Conservation (phyloP, 2,888 invertebrate genomes). For the Epinotia demarniana region DNA sequence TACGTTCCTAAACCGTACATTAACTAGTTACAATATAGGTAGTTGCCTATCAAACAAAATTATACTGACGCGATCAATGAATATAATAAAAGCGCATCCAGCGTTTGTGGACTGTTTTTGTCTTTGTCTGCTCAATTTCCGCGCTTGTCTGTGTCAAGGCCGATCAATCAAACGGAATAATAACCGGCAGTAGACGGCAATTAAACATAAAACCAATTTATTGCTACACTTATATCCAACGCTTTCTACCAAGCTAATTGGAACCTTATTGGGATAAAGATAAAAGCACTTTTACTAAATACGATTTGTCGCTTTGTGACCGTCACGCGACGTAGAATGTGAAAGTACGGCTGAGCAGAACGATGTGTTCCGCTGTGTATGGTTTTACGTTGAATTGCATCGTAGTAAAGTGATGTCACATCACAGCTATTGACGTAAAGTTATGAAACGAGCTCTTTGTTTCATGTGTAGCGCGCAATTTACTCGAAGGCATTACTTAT, state of each 20-base stretch:
- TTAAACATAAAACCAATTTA: constrained; percentile 20
- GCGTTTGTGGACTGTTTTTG: constrained; percentile 16
- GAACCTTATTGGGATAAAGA: constrained; percentile 4
- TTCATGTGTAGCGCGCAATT: constrained; percentile 38
- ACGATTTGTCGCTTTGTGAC: constrained; percentile 49
- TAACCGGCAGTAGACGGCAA: constrained; percentile 35
- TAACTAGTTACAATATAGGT: too few relatives aligned
- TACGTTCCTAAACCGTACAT: too few relatives aligned
- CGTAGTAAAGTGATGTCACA: constrained; percentile 47
- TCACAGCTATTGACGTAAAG: constrained; percentile 48
- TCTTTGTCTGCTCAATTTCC: constrained; percentile 32
- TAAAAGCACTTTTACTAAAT: background rate
- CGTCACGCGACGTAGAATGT: constrained; percentile 70
- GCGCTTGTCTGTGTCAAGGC: constrained; percentile 44
- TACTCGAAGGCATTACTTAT: constrained; percentile 1
- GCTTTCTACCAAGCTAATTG: constrained; percentile 9
- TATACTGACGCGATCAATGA: too few relatives aligned
- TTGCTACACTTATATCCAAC: constrained; percentile 26
- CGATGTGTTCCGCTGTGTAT: constrained; percentile 34
- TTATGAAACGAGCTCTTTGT: constrained; percentile 46
- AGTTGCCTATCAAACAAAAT: too few relatives aligned
- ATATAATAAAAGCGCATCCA: constrained; percentile 20
- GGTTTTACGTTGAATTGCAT: constrained; percentile 35
- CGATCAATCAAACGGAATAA: constrained; percentile 41
- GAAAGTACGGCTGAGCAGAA: constrained; percentile 62